Base-by-base conservation (phyloP, 2,888 invertebrate genomes). In the Thalpophila matura region DNA sequence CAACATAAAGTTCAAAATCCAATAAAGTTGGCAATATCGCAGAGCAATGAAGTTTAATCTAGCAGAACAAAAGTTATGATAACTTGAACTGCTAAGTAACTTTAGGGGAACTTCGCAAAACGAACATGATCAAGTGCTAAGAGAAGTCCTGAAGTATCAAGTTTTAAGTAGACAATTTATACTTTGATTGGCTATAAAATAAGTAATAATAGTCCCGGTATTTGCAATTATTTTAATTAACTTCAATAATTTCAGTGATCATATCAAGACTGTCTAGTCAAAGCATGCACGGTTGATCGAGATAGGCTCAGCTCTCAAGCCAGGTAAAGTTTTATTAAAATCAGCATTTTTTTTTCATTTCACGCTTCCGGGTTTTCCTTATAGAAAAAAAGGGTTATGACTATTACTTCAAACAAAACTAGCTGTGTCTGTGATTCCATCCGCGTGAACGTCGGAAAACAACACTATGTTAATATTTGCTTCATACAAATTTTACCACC, bases 21-120 rank as follows among this genome's bases (percentile, higher is more conserved):
- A 40, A 55, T 43, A 31, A 61, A 70, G 24, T 49, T 71, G 22
- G 35, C 49, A 33, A 64, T 54, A 63, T 50, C 64, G 37, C 45
- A 14, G 38, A 56, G 70, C 46, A 57, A 57, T 72, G 40, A 57
- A 73, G 64, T 65, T 76, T 57, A 75, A 71, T 76, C 66, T 71
- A 56, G 38, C 38, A 42, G 60, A 76, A 72, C 72, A 64, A 60
- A 73, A 75, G 59, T 73, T 75, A 29, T 50, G 56, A 56, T 56
- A 70, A 53, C 58, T 63, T 31, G 33, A 54, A 57, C 55, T 70
- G 50, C 43, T 29, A 12, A 42, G 47, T 31, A 20, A 62, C 47
- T 74, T 64, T 7, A 22, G 18, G 10, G 22, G 26, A 66, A 74
- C 46, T 73, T 62, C 49, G 45, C 29, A 54, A 66, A 69, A 66